These are phyloP conservation scores for Tauraco hartlaubi DNA, from an alignment of 2,797 vertebrate genomes.

Conservation along the genomic window DNA sequence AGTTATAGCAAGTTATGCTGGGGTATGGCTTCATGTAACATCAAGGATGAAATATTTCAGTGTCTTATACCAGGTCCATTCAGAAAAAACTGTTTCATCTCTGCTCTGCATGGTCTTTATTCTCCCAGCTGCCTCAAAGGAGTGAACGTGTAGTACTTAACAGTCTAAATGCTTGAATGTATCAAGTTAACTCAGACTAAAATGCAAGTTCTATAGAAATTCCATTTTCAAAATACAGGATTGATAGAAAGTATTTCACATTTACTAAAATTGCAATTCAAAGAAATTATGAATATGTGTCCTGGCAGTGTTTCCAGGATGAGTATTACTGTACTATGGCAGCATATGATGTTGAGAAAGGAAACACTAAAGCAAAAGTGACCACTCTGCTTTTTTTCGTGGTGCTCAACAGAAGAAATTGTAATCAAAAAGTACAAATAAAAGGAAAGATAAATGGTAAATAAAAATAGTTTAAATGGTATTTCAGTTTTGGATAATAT, in stretches of 20 bases:
- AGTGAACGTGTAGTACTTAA: not conserved
- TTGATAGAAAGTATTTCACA: not conserved
- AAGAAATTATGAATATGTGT: not conserved
- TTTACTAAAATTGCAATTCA: not conserved
- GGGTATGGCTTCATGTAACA: not conserved
- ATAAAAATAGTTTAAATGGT: not conserved
- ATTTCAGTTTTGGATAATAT: not conserved
- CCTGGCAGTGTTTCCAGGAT: not conserved
- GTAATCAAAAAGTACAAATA: not conserved
- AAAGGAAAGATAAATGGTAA: not conserved
- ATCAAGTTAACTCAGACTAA: not conserved
- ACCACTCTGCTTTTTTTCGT: not conserved
- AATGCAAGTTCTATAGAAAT: not conserved
- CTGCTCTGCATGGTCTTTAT: not conserved
- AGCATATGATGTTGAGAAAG: not conserved
- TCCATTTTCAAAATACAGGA: not conserved
- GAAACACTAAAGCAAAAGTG: not conserved
- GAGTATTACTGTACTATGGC: rapidly evolving
- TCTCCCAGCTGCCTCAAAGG: not conserved
- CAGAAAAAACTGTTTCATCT: not conserved
- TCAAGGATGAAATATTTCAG: not conserved
- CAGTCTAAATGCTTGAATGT: not conserved
- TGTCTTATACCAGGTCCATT: not conserved
- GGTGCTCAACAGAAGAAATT: not conserved
- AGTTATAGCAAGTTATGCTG: not conserved